Evolutionary conservation across 2,888 invertebrate genomes (phyloP).

Genomic region (Sceliomorpha sp.): DNA sequence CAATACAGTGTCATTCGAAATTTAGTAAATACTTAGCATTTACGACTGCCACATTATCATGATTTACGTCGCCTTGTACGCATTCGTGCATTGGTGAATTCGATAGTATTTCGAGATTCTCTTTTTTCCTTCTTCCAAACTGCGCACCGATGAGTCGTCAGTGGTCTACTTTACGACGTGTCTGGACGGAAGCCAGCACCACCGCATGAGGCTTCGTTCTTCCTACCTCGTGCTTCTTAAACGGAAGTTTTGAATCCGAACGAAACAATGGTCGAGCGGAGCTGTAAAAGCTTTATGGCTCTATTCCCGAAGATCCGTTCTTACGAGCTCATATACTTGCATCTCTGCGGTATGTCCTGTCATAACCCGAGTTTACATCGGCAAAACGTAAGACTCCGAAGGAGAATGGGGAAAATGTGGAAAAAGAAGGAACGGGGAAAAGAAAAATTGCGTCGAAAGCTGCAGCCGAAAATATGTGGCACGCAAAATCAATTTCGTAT

Average conservation of each 20-base stretch:
- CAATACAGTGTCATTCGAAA: too few relatives aligned
- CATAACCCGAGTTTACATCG: constrained; percentile 10
- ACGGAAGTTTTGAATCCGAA: constrained; percentile 74
- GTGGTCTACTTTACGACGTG: constrained; percentile 31
- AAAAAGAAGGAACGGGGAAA: not conserved
- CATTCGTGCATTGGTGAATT: too few relatives aligned
- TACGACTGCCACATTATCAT: too few relatives aligned
- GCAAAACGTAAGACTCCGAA: constrained; percentile 16
- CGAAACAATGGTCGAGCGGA: constrained; percentile 70
- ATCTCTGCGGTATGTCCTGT: constrained; percentile 32
- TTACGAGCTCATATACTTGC: constrained; percentile 16
- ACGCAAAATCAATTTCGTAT: constrained; percentile 72
- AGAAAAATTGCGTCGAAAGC: not conserved
- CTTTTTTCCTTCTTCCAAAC: too few relatives aligned
- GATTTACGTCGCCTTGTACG: too few relatives aligned
- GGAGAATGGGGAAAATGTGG: not conserved
- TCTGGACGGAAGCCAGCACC: constrained; percentile 24
- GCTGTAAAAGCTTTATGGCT: constrained; percentile 75
- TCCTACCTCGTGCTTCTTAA: constrained; percentile 51
- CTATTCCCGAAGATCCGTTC: constrained; percentile 62
- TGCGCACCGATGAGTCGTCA: constrained; percentile 3
- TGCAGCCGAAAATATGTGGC: constrained; percentile 66
- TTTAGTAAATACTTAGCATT: too few relatives aligned
- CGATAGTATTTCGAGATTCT: too few relatives aligned
- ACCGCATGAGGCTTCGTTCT: constrained; percentile 17